Evolutionary conservation across 1,140 invertebrate species (phyloP).

Genomic region (Bombus breviceps): DNA sequence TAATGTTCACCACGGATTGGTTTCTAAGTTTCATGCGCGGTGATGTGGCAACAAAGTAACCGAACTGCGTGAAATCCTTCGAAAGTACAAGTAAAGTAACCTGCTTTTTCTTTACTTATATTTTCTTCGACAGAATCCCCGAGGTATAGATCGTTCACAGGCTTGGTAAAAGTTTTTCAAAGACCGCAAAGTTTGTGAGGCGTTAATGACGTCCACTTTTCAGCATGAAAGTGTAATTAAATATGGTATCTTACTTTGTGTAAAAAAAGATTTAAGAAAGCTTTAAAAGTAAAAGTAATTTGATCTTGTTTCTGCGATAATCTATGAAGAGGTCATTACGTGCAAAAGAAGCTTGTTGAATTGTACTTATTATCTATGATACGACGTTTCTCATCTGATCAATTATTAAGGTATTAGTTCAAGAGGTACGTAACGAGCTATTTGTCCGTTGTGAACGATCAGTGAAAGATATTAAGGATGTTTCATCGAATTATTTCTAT

Average conservation of each 20-base stretch:
- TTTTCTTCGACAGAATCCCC: not conserved
- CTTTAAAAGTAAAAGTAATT: not conserved
- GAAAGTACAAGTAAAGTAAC: not conserved
- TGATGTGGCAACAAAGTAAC: not conserved
- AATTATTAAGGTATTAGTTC: not conserved
- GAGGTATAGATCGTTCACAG: not conserved
- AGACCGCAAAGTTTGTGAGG: no score
- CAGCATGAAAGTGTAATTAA: not conserved
- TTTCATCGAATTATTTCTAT: not conserved
- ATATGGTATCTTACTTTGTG: not conserved
- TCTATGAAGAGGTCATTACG: not conserved
- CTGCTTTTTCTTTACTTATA: not conserved
- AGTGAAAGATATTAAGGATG: not conserved
- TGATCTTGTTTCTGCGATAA: not conserved
- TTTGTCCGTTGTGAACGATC: not conserved
- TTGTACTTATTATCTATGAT: not conserved
- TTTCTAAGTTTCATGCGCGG: not conserved
- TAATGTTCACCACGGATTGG: not conserved
- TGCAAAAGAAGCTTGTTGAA: not conserved
- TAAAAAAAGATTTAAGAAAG: not conserved
- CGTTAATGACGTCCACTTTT: not conserved
- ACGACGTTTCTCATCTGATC: no score
- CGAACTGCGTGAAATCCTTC: not conserved
- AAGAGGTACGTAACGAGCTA: not conserved
- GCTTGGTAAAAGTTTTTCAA: not conserved